A percentile compares a stretch with the other conserved stretches of the same genome.
phyloP scores from a whole-genome alignment of 2,113 vertebrate species.

The Cairina moschata region DNA sequence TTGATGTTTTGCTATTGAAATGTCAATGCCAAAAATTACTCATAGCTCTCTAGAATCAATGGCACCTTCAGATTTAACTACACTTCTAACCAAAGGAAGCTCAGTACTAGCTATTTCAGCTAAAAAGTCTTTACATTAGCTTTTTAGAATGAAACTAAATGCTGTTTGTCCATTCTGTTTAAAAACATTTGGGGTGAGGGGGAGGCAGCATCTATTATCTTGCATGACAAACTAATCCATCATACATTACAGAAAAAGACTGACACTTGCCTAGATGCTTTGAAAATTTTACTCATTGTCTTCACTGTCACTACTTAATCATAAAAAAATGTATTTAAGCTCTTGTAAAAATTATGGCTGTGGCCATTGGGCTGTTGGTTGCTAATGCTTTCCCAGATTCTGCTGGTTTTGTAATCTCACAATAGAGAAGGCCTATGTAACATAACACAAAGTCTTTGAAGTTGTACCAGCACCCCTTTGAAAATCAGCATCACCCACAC shows the following conservation, averaged over 20 bases:
- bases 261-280: background rate
- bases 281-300: background rate
- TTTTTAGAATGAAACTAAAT: background rate
- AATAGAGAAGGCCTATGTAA: rapidly evolving
- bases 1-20: background rate
- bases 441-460: background rate
- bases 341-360: background rate
- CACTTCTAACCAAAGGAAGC: background rate
- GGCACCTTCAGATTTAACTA: background rate
- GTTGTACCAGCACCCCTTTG: background rate
- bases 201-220: background rate
- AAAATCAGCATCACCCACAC: background rate
- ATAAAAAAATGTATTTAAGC: background rate
- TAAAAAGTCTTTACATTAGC: background rate
- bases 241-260: background rate
- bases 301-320: background rate
- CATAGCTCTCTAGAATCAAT: background rate
- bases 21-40: background rate
- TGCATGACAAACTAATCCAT: background rate
- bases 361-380: background rate
- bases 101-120: background rate
- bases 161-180: background rate
- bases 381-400: background rate
- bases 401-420: background rate
- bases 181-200: background rate